These are phyloP conservation scores for Drosophila aff. DNA, from an alignment of 1,140 invertebrate species.

Conservation along the genomic window DNA sequence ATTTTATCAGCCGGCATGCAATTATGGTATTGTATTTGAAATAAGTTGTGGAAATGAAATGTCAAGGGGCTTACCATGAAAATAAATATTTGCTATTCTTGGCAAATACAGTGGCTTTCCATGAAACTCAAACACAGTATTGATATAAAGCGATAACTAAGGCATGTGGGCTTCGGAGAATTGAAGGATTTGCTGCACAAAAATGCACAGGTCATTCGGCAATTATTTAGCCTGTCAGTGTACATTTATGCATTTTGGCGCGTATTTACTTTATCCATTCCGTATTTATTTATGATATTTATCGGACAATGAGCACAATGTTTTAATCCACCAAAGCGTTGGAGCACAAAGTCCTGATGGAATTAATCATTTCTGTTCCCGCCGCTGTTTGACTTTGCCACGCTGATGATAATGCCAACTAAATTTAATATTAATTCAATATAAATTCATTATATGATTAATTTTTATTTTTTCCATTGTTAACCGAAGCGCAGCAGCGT, in stretches of 20 bases:
- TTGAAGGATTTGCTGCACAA: not conserved
- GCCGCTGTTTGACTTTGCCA: constrained; percentile 62
- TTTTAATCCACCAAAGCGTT: constrained; percentile 72
- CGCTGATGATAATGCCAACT: constrained; percentile 32
- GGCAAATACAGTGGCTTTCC: not conserved
- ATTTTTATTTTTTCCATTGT: constrained; percentile 61
- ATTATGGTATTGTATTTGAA: constrained; percentile 33
- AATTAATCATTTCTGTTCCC: constrained; percentile 67
- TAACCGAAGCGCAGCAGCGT: constrained; percentile 58
- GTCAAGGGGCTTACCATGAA: not conserved
- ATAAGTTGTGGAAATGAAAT: constrained; percentile 18
- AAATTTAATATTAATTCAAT: constrained; percentile 79
- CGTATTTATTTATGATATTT: constrained; percentile 63
- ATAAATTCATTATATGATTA: constrained; percentile 69
- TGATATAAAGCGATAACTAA: not conserved
- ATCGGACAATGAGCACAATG: constrained; percentile 44
- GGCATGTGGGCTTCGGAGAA: not conserved
- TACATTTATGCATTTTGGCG: constrained; percentile 1
- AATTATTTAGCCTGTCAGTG: constrained; percentile 38
- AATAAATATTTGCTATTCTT: constrained; percentile 27
- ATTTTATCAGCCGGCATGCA: constrained; percentile 2
- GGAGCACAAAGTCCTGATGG: constrained; percentile 54
- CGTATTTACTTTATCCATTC: constrained; percentile 31
- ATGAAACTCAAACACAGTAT: not conserved
- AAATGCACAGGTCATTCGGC: constrained; percentile 12